Evolutionary conservation across 2,113 vertebrate genomes (phyloP).

Genomic region (Chionodraco myersi): DNA sequence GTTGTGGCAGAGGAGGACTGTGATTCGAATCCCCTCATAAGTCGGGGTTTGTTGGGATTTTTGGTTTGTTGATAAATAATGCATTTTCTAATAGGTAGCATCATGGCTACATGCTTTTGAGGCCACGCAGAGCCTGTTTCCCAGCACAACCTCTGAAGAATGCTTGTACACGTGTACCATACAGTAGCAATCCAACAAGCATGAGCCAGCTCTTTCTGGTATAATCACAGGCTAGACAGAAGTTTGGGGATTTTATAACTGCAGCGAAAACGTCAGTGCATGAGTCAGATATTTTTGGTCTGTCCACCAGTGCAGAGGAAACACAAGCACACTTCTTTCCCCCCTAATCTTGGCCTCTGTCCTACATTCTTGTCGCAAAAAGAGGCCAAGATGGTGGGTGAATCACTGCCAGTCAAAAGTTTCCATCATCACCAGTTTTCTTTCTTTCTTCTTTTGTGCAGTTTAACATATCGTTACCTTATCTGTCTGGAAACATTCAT

Average conservation of each 20-base stretch:
- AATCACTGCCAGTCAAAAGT: conserved; percentile 1
- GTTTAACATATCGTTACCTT: not conserved
- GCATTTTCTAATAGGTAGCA: not conserved
- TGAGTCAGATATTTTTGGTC: not conserved
- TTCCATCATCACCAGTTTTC: not conserved
- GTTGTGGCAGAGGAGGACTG: conserved; percentile 1
- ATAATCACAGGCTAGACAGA: not conserved
- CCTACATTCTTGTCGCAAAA: not conserved
- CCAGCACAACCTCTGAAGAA: not conserved
- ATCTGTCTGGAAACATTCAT: not conserved
- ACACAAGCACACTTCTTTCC: not conserved
- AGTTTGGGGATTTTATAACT: conserved; percentile 20
- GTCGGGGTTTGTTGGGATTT: no score
- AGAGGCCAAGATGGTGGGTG: not conserved
- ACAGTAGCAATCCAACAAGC: conserved; percentile 7
- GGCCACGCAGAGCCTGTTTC: not conserved
- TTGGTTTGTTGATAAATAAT: not conserved
- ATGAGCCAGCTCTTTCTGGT: conserved; percentile 6
- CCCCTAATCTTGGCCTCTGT: not conserved
- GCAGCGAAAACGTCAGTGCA: not conserved
- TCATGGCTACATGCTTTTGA: not conserved
- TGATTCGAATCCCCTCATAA: not conserved
- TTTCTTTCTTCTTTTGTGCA: not conserved
- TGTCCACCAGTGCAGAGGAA: conserved; percentile 7
- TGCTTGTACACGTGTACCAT: not conserved